These are phyloP conservation scores for Deroplatys truncata DNA, from an alignment of 2,888 invertebrate species.

Conservation along the genomic window DNA sequence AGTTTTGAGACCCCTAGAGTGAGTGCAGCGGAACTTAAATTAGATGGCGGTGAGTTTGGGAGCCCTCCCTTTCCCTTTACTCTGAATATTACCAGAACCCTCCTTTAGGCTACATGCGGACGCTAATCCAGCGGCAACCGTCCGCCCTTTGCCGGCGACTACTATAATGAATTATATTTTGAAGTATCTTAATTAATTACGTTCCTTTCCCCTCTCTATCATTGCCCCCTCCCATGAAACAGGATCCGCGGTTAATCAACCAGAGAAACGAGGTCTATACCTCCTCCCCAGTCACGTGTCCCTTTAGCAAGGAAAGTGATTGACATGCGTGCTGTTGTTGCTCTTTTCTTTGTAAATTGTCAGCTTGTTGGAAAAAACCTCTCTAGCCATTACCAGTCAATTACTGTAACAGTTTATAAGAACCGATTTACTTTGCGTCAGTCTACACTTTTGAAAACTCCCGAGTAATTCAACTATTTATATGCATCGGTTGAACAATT, in stretches of 20 bases:
- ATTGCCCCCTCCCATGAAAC: neutral
- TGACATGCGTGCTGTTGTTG: neutral
- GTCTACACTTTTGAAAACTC: no score
- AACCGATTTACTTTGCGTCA: no score
- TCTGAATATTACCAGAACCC: slow-evolving; percentile 4
- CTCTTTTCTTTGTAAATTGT: neutral
- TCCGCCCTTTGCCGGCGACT: neutral
- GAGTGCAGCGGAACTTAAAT: neutral
- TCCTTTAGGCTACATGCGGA: neutral
- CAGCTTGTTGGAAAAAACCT: neutral
- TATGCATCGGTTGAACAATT: no score
- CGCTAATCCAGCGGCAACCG: neutral
- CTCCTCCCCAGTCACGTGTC: neutral
- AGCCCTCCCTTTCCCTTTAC: neutral
- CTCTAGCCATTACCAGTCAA: no score
- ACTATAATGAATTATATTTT: slow-evolving; percentile 29
- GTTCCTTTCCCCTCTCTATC: neutral
- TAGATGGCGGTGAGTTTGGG: slow-evolving; percentile 1
- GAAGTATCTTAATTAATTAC: slow-evolving; percentile 31
- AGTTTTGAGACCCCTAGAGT: neutral
- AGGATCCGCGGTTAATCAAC: slow-evolving; percentile 28
- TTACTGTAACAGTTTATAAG: no score
- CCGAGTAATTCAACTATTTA: no score
- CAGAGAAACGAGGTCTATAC: slow-evolving; percentile 24
- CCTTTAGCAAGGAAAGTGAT: neutral